These are phyloP conservation scores for Cataglyphis livida DNA, from an alignment of 2,888 invertebrate genomes.

Conservation along the genomic window DNA sequence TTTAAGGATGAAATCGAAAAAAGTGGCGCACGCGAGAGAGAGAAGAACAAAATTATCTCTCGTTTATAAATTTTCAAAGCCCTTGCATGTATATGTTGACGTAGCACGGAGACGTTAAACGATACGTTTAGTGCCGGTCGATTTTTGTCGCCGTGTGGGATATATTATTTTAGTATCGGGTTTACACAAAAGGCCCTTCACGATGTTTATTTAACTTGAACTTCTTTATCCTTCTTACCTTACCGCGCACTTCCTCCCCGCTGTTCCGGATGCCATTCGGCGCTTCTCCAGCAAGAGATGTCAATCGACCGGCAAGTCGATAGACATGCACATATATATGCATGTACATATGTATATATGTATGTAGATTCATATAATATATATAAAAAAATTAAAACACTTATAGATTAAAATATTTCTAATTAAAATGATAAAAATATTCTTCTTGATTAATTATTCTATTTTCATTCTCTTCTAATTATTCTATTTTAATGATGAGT, in stretches of 20 bases:
- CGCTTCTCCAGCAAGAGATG: background rate
- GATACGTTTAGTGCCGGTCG: constrained; percentile 59
- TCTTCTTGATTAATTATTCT: background rate
- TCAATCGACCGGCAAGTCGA: background rate
- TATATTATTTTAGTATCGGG: constrained; percentile 81
- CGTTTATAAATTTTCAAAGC: constrained; percentile 56
- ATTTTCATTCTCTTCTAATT: background rate
- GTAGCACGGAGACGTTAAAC: constrained; percentile 57
- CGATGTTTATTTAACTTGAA: constrained; percentile 76
- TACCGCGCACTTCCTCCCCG: constrained; percentile 69
- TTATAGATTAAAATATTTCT: background rate
- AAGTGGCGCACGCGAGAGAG: background rate
- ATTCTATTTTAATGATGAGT: background rate
- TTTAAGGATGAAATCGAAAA: constrained; percentile 9
- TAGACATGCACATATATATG: background rate
- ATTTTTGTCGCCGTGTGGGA: constrained; percentile 73
- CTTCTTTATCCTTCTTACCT: constrained; percentile 74
- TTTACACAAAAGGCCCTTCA: constrained; percentile 81
- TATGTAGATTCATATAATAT: background rate
- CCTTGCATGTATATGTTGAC: constrained; percentile 70
- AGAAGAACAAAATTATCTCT: constrained; percentile 51
- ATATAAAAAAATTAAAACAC: background rate
- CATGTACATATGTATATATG: too few relatives aligned
- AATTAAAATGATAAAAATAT: background rate
- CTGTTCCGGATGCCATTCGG: constrained; percentile 69